A percentile compares a stretch with the other conserved stretches of the same genome.
Conservation (phyloP, 92 coral and sea anemone genomes). For the Meandrina meandrites region DNA sequence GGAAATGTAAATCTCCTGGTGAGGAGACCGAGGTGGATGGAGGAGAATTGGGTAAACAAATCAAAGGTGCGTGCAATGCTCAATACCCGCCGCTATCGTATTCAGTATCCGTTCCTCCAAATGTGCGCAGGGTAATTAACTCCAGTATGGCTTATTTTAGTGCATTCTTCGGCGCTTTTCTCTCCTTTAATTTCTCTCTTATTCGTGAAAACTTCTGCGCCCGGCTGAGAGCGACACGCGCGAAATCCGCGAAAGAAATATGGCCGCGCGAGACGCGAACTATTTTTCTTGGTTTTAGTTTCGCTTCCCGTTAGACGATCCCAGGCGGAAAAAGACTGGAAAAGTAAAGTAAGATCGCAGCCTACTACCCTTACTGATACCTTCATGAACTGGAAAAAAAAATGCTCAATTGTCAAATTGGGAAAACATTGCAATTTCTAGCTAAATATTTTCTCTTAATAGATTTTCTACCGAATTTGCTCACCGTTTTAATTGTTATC, state of each 20-base stretch:
- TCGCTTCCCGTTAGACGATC: not conserved
- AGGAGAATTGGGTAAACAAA: not conserved
- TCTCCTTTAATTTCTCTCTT: too few relatives aligned
- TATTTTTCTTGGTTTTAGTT: not conserved
- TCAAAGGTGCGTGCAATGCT: too few relatives aligned
- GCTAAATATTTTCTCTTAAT: too few relatives aligned
- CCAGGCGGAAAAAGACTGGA: too few relatives aligned
- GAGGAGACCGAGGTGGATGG: too few relatives aligned
- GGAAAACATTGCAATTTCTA: not conserved
- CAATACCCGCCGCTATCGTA: not conserved
- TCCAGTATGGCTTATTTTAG: too few relatives aligned
- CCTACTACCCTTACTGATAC: not conserved
- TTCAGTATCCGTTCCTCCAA: not conserved
- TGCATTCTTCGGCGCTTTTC: too few relatives aligned
- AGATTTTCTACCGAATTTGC: too few relatives aligned
- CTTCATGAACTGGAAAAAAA: not conserved
- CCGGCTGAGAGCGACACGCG: not conserved
- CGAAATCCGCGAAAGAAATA: not conserved
- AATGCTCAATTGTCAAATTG: not conserved
- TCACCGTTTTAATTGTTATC: too few relatives aligned
- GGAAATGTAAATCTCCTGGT: too few relatives aligned
- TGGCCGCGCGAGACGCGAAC: not conserved
- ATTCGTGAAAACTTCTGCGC: too few relatives aligned
- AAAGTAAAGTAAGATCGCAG: not conserved
- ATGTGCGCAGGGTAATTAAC: too few relatives aligned